Evolutionary conservation across 2,113 vertebrate genomes (phyloP), one percentile per base, ranked within the genome.

Genomic region (Hippocampus comes): DNA sequence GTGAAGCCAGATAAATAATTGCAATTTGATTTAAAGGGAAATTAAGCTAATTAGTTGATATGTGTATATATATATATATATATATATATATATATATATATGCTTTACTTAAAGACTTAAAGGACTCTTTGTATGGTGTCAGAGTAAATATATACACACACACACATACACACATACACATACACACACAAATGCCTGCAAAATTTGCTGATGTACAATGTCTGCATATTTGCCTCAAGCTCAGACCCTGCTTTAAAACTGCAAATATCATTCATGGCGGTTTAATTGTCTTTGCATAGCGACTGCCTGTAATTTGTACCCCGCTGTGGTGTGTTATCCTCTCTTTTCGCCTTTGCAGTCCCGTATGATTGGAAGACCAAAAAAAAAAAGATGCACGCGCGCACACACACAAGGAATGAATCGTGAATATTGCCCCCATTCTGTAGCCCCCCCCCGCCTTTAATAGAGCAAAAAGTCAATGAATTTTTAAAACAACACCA

Each of bases 331-430:
- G 17, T 38, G 46, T 27, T 60, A 60, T 42, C 27, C 30, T 63
- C 49, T 25, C 8, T 72, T 43, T 71, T 59, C 43, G 67, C 23
- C 67, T 38, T 79, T 42, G 27, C 69, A 46, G 56, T 70, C 64
- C 68, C 49, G 48, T 38, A 23, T 70, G 25, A 53, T 73, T 68
- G 43, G 21, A 18, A 23, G 43, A 53, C 48, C 17, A 1, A 21
- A 53, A n/a, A 30, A 51, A 10, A 27, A 27, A 27, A 27, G 5
- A 61, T 63, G 38, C 61, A 34, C 14, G 3, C 34, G 56, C 46
- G 46, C 64, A 63, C 43, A 38, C 43, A 38, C 23, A 68, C 23
- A 71, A 41, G 59, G 25, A 10, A 66, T 25, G 41, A 8, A 48
- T 66, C n/a, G 25, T 9, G 48, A 64, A 64, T 23, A 42, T 46